Evolutionary conservation across 2,888 invertebrate genomes (phyloP).

Genomic region (Drosophila rubida): DNA sequence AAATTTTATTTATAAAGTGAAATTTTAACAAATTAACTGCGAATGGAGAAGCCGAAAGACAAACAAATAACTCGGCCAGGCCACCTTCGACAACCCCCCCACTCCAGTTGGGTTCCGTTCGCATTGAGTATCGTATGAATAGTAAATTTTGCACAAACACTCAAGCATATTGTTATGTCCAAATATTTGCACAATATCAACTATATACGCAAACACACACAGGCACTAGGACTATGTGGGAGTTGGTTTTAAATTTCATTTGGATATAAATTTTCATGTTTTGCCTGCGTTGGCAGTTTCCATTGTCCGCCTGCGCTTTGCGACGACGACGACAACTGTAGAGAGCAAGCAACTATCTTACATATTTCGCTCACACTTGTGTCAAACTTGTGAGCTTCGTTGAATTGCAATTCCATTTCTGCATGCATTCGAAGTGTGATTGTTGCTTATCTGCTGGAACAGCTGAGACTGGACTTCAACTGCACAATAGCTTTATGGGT

Average conservation of each 20-base stretch:
- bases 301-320: constrained; percentile 48
- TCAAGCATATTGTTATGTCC: constrained; percentile 67
- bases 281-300: constrained; percentile 46
- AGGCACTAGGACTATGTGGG: too few species aligned
- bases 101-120: not conserved
- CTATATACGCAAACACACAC: constrained; percentile 24
- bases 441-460: constrained; percentile 52
- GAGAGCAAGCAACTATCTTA: constrained; percentile 28
- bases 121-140: constrained; percentile 50
- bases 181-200: constrained; percentile 73
- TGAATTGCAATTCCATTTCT: constrained; percentile 41
- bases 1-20: constrained; percentile 69
- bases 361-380: constrained; percentile 20
- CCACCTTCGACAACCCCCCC: too few species aligned
- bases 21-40: constrained; percentile 77
- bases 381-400: constrained; percentile 41
- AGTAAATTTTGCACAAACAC: constrained; percentile 52
- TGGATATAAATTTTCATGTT: constrained; percentile 67
- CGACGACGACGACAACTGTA: constrained; percentile 63
- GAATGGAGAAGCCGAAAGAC: constrained; percentile 50
- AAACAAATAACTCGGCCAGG: constrained; percentile 52
- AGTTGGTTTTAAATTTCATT: constrained; percentile 70
- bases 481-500: constrained; percentile 24
- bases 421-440: constrained; percentile 6
- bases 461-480: constrained; percentile 40